Conservation (phyloP, 2,888 invertebrate genomes). For the Germaria angustata region DNA sequence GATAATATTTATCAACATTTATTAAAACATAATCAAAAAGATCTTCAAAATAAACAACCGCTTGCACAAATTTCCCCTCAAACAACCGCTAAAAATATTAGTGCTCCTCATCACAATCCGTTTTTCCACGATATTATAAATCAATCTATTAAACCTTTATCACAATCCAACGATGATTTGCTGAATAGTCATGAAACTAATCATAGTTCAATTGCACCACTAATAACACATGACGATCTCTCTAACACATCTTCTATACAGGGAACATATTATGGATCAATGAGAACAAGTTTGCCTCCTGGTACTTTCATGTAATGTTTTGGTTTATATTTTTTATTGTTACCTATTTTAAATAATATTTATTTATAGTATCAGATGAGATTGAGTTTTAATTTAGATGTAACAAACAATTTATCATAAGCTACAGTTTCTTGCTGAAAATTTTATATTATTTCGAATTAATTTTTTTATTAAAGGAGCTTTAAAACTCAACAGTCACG, state of each 20-base stretch:
- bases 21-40: conserved; percentile 54
- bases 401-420: not conserved
- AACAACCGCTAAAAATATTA: not conserved
- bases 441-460: too few relatives aligned
- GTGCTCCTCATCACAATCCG: conserved; percentile 16
- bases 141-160: conserved; percentile 6
- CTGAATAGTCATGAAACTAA: conserved; percentile 64
- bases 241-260: conserved; percentile 55
- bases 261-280: conserved; percentile 56
- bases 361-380: not conserved
- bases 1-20: conserved; percentile 64
- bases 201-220: conserved; percentile 41
- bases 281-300: conserved; percentile 42
- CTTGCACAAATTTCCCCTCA: conserved; percentile 21
- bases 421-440: too few relatives aligned
- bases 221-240: conserved; percentile 60
- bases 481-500: too few relatives aligned
- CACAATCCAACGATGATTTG: conserved; percentile 2
- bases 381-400: not conserved
- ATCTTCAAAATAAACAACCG: conserved; percentile 23
- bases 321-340: not conserved
- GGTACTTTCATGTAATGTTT: conserved; percentile 47
- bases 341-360: conserved; percentile 18
- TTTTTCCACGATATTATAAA: conserved; percentile 40
- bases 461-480: too few relatives aligned